phyloP scores from a whole-genome alignment of 2,113 vertebrate species.

The Osmerus mordax region DNA sequence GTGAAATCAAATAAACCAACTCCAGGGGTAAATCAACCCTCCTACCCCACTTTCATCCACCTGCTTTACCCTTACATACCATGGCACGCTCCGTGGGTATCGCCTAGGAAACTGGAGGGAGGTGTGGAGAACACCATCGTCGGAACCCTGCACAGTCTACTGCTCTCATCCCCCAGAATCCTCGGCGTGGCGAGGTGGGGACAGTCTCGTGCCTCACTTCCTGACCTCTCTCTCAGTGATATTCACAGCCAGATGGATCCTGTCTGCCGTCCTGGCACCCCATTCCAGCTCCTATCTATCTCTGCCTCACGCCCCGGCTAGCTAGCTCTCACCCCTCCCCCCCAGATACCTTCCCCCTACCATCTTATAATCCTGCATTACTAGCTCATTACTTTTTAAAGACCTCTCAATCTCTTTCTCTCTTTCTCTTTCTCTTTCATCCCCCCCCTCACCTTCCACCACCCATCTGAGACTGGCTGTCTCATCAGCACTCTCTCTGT shows the following conservation, averaged over 20 bases:
- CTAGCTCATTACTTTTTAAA: slow-evolving; percentile 52
- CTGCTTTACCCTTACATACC: slow-evolving; percentile 2
- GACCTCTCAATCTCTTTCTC: slow-evolving; percentile 8
- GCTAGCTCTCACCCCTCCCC: no score
- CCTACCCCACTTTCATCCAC: no score
- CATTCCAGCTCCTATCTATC: not conserved
- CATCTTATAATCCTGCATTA: slow-evolving; percentile 16
- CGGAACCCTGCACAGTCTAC: slow-evolving; percentile 49
- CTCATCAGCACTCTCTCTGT: no score
- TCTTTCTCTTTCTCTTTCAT: no score
- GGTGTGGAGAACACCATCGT: slow-evolving; percentile 39
- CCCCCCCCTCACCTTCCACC: no score
- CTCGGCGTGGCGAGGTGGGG: slow-evolving; percentile 52
- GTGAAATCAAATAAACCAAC: slow-evolving; percentile 15
- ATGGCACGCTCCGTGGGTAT: slow-evolving; percentile 41
- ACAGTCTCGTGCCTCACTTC: slow-evolving; percentile 43
- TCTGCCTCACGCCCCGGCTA: slow-evolving; percentile 9
- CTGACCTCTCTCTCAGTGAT: slow-evolving; percentile 66
- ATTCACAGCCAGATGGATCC: slow-evolving; percentile 52
- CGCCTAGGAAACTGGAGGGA: slow-evolving; percentile 44
- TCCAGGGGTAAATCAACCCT: slow-evolving; percentile 1
- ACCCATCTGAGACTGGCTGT: no score
- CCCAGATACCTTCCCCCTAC: not conserved
- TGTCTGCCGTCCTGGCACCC: slow-evolving; percentile 37
- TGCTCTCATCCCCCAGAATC: slow-evolving; percentile 57